phyloP scores from a whole-genome alignment of 2,888 invertebrate genomes.

The Deilephila porcellus region DNA sequence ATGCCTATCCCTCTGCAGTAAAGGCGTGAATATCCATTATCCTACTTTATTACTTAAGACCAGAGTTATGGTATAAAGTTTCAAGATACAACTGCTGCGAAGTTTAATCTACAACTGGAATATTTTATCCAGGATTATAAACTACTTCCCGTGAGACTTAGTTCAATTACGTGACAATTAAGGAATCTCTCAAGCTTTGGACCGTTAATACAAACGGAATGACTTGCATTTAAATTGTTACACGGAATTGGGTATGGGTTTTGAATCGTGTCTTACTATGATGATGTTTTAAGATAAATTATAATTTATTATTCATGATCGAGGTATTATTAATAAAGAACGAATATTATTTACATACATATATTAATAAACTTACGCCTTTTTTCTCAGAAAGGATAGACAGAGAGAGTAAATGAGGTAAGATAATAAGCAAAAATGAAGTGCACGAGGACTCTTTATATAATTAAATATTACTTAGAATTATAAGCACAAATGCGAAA shows the following conservation, averaged over 20 bases:
- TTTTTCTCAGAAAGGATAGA: too few relatives aligned
- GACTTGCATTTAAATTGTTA: not conserved
- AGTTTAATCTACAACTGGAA: slow-evolving; percentile 6
- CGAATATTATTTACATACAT: too few relatives aligned
- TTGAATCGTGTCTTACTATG: not conserved
- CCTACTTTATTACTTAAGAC: not conserved
- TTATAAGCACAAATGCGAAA: too few relatives aligned
- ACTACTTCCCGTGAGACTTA: not conserved
- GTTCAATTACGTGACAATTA: slow-evolving; percentile 6
- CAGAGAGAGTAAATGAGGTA: too few relatives aligned
- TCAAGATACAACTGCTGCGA: not conserved
- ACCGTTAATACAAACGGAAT: not conserved
- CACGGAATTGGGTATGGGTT: not conserved
- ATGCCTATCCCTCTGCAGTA: too few relatives aligned
- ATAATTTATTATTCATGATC: too few relatives aligned
- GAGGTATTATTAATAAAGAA: too few relatives aligned
- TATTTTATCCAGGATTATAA: slow-evolving; percentile 3
- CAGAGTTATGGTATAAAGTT: not conserved
- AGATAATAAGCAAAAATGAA: too few relatives aligned
- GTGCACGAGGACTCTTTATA: too few relatives aligned
- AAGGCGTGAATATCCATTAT: too few relatives aligned
- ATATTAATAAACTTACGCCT: too few relatives aligned
- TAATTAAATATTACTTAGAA: too few relatives aligned
- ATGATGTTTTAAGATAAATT: not conserved
- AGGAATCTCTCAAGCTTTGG: not conserved